Conservation (phyloP, 2,113 vertebrate genomes). For the Hippoglossus stenolepis region DNA sequence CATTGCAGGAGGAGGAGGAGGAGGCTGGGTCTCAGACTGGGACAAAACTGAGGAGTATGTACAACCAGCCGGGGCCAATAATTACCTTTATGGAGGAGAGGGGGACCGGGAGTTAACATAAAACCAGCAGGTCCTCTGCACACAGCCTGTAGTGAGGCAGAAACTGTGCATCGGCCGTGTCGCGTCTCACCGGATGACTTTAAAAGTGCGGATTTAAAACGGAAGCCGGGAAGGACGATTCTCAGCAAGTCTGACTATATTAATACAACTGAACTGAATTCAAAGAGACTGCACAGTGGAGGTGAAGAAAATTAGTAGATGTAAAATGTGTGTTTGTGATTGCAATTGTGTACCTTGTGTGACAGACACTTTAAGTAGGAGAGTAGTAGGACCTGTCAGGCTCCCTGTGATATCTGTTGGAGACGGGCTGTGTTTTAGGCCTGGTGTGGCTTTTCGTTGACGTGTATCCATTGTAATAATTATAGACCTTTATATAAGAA, state of each 20-base stretch:
- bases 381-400: slow-evolving; percentile 56
- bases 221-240: slow-evolving; percentile 15
- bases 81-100: slow-evolving; percentile 87
- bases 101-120: slow-evolving; percentile 77
- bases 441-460: slow-evolving; percentile 46
- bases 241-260: slow-evolving; percentile 43
- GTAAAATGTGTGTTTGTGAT: slow-evolving; percentile 64
- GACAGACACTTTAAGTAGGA: slow-evolving; percentile 31
- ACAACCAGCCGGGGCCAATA: slow-evolving; percentile 89
- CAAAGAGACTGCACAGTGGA: slow-evolving; percentile 48
- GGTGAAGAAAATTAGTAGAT: slow-evolving; percentile 47
- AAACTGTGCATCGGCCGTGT: slow-evolving; percentile 26
- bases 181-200: slow-evolving; percentile 40
- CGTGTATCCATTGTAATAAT: slow-evolving; percentile 41
- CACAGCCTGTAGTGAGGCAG: slow-evolving; percentile 21
- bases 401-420: slow-evolving; percentile 19
- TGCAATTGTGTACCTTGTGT: slow-evolving; percentile 55
- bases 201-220: slow-evolving; percentile 20
- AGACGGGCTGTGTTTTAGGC: slow-evolving; percentile 45
- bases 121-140: slow-evolving; percentile 28
- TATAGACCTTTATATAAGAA: slow-evolving; percentile 42
- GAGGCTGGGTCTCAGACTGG: slow-evolving; percentile 93
- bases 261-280: slow-evolving; percentile 50
- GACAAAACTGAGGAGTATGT: slow-evolving; percentile 96
- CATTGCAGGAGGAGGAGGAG: slow-evolving; percentile 78